Evolutionary conservation across 2,888 invertebrate genomes (phyloP), one percentile per base, ranked within the genome.

Genomic region (Cephus runcator): DNA sequence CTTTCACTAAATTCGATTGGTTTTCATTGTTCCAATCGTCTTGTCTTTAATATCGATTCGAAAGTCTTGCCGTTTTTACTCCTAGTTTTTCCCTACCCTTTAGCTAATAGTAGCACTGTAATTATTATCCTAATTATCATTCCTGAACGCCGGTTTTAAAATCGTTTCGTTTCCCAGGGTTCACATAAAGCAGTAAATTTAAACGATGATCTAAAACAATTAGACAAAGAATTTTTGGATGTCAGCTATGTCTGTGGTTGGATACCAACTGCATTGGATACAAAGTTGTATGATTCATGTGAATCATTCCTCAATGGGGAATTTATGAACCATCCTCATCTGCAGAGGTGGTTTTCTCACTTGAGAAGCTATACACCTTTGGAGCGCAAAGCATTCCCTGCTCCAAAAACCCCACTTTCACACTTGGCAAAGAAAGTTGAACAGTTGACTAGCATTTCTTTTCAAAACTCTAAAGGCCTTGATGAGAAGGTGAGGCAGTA

Each of bases 281-380:
- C 91, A 81, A 89, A 92, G 83, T 83, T 92, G 69, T 92, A 90
- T 89, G 85, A 92, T 88, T 81, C 85, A 69, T 87, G 87, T 81
- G 73, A 73, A 35, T 77, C 76, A 12, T 78, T 82, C 79, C 75
- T 82, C 69, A 82, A 90, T 78, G 85, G 90, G 84, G 90, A 92
- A 85, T 89, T 93, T 80, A 85, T 89, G 76, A 91, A 91, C 82
- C 93, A 92, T 88, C 89, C 89, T 77, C 89, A 94, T 88, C 88
- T 95, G 83, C 92, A 91, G 87, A 92, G 94, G 90, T 95, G 95
- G 95, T 93, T 92, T 90, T 89, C 92, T 90, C 94, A 94, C 91
- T 93, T 95, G 91, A 90, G 92, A 91, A 94, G 94, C 92, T 95
- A 93, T 91, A 92, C 92, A 88, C 90, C 90, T 82, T 88, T 89